These are phyloP conservation scores for Euplexia lucipara DNA, from an alignment of 2,888 invertebrate species.

Conservation along the genomic window DNA sequence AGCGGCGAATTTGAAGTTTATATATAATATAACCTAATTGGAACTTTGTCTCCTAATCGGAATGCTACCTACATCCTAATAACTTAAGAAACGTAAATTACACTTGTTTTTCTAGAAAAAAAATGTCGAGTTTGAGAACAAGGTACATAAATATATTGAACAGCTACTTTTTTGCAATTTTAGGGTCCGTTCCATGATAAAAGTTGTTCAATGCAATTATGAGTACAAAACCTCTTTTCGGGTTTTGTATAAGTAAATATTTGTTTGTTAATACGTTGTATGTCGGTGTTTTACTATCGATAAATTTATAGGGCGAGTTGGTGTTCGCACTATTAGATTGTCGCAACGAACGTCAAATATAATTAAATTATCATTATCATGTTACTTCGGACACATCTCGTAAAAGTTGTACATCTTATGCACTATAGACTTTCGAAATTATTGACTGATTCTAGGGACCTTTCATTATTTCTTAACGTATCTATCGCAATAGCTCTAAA, in stretches of 20 bases:
- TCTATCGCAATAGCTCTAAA: conserved; percentile 7
- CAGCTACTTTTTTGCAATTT: too few species aligned
- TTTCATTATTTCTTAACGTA: conserved; percentile 30
- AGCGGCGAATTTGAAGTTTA: neutral
- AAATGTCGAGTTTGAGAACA: too few species aligned
- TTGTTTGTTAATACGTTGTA: too few species aligned
- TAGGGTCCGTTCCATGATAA: too few species aligned
- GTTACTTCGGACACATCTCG: conserved; percentile 8
- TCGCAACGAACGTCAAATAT: neutral
- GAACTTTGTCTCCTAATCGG: neutral
- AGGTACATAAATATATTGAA: too few species aligned
- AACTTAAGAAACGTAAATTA: too few species aligned
- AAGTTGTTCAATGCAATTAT: too few species aligned
- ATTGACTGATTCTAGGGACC: conserved; percentile 55
- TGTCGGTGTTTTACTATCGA: too few species aligned
- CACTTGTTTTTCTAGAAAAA: too few species aligned
- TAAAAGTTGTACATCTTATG: conserved; percentile 17
- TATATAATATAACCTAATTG: neutral
- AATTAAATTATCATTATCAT: neutral
- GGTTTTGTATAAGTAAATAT: too few species aligned
- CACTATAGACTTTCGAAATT: conserved; percentile 30
- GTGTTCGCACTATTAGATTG: neutral
- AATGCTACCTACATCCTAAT: conserved; percentile 11
- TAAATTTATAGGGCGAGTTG: too few species aligned
- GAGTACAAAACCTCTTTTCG: too few species aligned